Base-by-base conservation (phyloP, 1,140 invertebrate species). In the Andrena cerasifolii region DNA sequence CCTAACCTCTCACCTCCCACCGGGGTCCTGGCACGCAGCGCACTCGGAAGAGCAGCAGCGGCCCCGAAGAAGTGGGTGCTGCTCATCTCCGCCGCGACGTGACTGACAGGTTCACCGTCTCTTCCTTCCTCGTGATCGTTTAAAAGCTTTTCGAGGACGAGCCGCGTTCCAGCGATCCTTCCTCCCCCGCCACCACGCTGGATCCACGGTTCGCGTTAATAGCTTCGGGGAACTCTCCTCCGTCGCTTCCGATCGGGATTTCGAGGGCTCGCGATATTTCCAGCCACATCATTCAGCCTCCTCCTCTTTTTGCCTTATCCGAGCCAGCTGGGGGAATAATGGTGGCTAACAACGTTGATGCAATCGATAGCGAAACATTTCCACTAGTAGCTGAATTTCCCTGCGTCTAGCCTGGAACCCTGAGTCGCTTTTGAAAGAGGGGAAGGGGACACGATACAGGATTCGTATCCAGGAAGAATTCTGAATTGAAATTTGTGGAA, bases 1-100 rank as follows among this genome's bases (percentile, higher is more conserved):
- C 84, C 87, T 91, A 91, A 91, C 90, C 90, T 91, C 89, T 90
- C 87, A 91, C 90, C 89, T 91, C 85, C 79, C 86, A 86, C 84
- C 82, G 82, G 82, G 85, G 85, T 88, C 86, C 83, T 82, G 87
- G 76, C 76, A 56, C 79, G 82, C 82, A 75, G 62, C 18, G 18
- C 79, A 33, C 65, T 79, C 71, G 76, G 73, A 80, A 81, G 67
- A 71, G 33, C 65, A 24, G 33, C 65, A 24, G 36, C 53, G 16
- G 77, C 47, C 73, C 58, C 59, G 80, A 78, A 85, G 78, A 86
- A 86, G 85, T 86, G 84, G 85, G 84, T 85, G 85, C 85, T 63
- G 72, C 78, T 85, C 84, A 62, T 78, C 79, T 81, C 78, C 53
- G 54, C 75, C 26, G 73, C 82, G 65, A 80, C 87, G 77, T 88